phyloP scores from a whole-genome alignment of 2,888 invertebrate species.

The Campoletis raptor region DNA sequence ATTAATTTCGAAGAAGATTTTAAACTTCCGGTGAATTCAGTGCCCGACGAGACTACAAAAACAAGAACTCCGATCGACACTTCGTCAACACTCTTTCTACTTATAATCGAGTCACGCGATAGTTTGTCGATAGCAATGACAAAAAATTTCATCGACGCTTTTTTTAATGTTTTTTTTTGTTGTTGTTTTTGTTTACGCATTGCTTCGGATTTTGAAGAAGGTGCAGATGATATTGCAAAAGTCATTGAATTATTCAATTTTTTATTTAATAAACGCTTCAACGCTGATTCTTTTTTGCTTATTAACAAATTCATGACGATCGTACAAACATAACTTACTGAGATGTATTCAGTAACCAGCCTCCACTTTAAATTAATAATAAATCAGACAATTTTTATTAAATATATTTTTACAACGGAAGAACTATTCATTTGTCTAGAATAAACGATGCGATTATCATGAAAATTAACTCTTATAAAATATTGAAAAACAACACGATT shows the following conservation, averaged over 20 bases:
- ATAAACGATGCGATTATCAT: neutral
- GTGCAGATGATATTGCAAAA: neutral
- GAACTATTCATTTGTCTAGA: neutral
- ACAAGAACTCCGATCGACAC: neutral
- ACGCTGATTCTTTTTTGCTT: neutral
- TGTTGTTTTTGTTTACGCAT: neutral
- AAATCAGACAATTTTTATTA: neutral
- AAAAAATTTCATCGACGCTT: neutral
- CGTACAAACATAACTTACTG: neutral
- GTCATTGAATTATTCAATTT: neutral
- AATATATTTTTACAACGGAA: neutral
- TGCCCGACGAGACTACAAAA: neutral
- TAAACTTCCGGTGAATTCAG: neutral
- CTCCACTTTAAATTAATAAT: neutral
- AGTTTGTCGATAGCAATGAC: neutral
- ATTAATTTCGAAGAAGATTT: neutral
- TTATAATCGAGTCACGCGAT: neutral
- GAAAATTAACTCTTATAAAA: neutral
- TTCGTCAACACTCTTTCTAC: neutral
- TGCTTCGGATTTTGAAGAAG: neutral
- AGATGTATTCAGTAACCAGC: neutral
- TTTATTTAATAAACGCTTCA: neutral
- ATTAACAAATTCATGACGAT: neutral
- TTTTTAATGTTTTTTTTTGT: too few species aligned
- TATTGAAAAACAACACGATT: neutral